Conservation (phyloP, 2,888 invertebrate genomes). For the Leptopilina syphax region DNA sequence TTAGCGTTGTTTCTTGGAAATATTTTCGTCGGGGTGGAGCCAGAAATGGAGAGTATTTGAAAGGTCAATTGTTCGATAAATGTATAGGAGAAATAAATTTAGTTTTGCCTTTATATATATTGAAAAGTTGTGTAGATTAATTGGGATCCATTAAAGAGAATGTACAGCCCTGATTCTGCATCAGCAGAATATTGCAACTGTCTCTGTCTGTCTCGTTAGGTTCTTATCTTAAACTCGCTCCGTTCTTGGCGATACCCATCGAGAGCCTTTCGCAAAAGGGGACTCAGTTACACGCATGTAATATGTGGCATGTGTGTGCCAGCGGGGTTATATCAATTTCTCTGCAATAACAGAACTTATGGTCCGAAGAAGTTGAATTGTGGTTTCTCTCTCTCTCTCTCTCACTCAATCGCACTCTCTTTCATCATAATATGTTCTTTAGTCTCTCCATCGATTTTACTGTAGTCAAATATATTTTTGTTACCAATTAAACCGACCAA, state of each 20-base stretch:
- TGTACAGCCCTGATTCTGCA: slow-evolving; percentile 39
- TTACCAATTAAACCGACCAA: slow-evolving; percentile 33
- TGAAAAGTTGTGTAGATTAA: not conserved
- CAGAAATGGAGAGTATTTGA: no score
- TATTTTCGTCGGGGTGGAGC: no score
- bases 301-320: slow-evolving; percentile 39
- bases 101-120: no score
- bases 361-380: slow-evolving; percentile 20
- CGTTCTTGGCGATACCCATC: slow-evolving; percentile 35
- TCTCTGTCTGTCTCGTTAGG: slow-evolving; percentile 28
- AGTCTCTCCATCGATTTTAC: not conserved
- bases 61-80: no score
- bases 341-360: slow-evolving; percentile 38
- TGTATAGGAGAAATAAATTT: no score
- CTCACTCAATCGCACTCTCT: slow-evolving; percentile 14
- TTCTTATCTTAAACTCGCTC: slow-evolving; percentile 34
- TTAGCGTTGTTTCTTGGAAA: no score
- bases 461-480: slow-evolving; percentile 19
- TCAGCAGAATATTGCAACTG: slow-evolving; percentile 9
- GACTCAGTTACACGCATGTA: slow-evolving; percentile 35
- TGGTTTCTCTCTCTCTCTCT: slow-evolving; percentile 16
- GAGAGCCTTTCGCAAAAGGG: slow-evolving; percentile 32
- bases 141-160: not conserved
- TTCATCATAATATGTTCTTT: not conserved
- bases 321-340: slow-evolving; percentile 40